Conservation (phyloP, 1,140 invertebrate genomes). For the Andricus grossulariae region DNA sequence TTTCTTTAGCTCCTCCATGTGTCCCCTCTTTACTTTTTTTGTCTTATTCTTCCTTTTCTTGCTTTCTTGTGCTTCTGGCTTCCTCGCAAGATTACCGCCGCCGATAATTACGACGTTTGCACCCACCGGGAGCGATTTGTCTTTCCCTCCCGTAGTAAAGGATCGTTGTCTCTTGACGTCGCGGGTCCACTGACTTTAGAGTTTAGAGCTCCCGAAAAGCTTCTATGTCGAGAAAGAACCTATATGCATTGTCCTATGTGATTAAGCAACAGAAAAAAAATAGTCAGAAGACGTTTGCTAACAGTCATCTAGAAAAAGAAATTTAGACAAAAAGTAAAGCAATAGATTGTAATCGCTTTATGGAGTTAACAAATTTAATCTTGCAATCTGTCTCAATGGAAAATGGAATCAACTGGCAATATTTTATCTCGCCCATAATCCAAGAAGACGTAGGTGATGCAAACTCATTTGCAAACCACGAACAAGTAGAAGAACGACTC, state of each 20-base stretch:
- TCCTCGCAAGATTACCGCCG: slow-evolving; percentile 58
- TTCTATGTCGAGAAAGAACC: background rate
- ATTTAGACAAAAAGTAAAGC: too few species aligned
- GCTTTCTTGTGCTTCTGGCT: slow-evolving; percentile 24
- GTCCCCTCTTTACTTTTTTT: background rate
- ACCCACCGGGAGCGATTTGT: slow-evolving; percentile 65
- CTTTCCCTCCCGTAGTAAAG: slow-evolving; percentile 49
- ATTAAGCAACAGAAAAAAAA: background rate
- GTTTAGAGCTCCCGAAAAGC: slow-evolving; percentile 32
- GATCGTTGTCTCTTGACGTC: slow-evolving; percentile 37
- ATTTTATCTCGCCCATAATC: too few species aligned
- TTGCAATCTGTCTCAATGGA: too few species aligned
- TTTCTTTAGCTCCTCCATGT: slow-evolving; percentile 42
- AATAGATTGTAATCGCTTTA: too few species aligned
- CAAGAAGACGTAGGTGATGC: too few species aligned
- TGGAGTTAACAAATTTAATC: too few species aligned
- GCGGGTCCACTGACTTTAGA: slow-evolving; percentile 31
- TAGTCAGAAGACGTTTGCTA: background rate
- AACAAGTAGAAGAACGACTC: background rate
- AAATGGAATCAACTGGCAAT: too few species aligned
- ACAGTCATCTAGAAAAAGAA: too few species aligned
- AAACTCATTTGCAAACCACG: background rate
- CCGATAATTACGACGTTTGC: slow-evolving; percentile 68
- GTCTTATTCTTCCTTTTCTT: slow-evolving; percentile 29
- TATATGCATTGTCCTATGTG: background rate